Base-by-base conservation (phyloP, 2,888 invertebrate genomes). In the Chloromyia formosa region DNA sequence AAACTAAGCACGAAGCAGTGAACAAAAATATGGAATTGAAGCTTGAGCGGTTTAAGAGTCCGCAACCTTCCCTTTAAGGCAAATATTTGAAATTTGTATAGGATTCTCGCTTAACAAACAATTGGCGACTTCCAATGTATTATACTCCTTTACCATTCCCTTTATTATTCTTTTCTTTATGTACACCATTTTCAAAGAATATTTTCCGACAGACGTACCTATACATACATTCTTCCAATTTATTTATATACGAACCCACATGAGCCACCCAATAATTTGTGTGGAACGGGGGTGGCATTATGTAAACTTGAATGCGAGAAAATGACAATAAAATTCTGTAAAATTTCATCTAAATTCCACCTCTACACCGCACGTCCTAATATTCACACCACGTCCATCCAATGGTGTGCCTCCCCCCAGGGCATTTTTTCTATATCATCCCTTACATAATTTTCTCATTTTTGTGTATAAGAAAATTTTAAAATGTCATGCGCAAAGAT, bases 401-500 rank as follows among this genome's bases (percentile, higher is more conserved):
- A n/a, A 22, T 49, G 45, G 18, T 42, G 16, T 62, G 10, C 18
- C 40, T 16, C 42, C 1, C n/a, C 7, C 9, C 27, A 12, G 54
- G 9, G 20, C 68, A 27, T 60, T 27, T 53, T 35, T 35, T 35
- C 27, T 35, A 4, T 35, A 35, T 35, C 27, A 35, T 35, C 27
- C 49, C 71, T 16, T 71, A 71, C 71, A 71, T 71, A 58, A 71
- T 71, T 71, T 64, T 71, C 71, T 71, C 71, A 56, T 71, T 71
- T 69, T 71, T 71, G 71, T 71, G 58, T 71, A 58, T 56, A 58
- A 71, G 53, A 40, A 71, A 61, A 71, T 71, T 69, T 74, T 71
- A 75, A 62, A 75, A 71, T 62, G 75, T 56, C 75, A 75, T 75
- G 75, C 75, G 75, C 75, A 71, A 62, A 20, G 60, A 69, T 42